Percentiles rank a stretch among this genome's conserved stretches.
Evolutionary conservation across 2,797 vertebrate genomes (phyloP).

Genomic region (Macropus fuliginosus): DNA sequence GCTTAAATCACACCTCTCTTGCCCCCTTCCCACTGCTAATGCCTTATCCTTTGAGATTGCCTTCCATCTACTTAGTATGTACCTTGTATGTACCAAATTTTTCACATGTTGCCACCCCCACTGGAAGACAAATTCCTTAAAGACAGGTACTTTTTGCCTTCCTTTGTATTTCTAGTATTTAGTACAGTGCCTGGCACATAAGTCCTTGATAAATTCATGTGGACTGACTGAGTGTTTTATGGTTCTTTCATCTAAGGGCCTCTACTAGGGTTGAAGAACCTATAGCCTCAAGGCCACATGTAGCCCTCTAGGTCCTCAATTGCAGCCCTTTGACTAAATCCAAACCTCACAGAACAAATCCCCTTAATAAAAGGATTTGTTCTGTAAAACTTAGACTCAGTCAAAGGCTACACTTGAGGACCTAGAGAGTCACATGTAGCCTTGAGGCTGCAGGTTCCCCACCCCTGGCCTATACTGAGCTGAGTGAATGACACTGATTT

Average conservation of each 20-base stretch:
- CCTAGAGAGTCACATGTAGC: too few relatives aligned
- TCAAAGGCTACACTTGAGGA: too few relatives aligned
- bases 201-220: background rate
- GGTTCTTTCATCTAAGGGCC: background rate
- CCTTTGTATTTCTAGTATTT: background rate
- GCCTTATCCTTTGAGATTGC: background rate
- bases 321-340: too few relatives aligned
- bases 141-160: background rate
- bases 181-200: background rate
- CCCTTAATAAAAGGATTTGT: too few relatives aligned
- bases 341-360: too few relatives aligned
- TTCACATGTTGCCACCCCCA: background rate
- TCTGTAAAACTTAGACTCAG: too few relatives aligned
- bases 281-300: too few relatives aligned
- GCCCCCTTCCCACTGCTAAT: background rate
- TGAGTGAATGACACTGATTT: background rate
- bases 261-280: background rate
- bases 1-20: background rate
- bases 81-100: background rate
- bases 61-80: background rate
- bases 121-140: background rate
- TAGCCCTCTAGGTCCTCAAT: too few relatives aligned
- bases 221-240: background rate
- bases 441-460: too few relatives aligned
- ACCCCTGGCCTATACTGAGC: background rate